These are phyloP conservation scores for Copidosoma aretas DNA, from an alignment of 2,888 invertebrate species.

Conservation along the genomic window DNA sequence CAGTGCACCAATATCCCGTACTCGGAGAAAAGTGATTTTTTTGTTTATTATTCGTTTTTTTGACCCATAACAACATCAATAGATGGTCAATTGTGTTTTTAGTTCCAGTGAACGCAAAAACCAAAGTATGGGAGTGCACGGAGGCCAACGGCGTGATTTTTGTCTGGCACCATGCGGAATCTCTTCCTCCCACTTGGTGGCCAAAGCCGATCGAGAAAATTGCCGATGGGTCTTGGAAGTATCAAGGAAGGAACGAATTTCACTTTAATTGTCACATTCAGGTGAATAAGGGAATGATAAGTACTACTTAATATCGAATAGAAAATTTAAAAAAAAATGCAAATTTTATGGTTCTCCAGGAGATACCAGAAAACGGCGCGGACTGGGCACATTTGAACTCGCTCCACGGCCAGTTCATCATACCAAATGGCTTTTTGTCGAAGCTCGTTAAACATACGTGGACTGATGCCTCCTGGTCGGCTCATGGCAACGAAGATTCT, in stretches of 20 bases:
- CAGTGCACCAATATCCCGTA: conserved; percentile 79
- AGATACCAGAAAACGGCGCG: conserved; percentile 90
- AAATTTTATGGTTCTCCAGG: conserved; percentile 64
- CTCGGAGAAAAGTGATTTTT: conserved; percentile 55
- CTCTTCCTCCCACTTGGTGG: conserved; percentile 73
- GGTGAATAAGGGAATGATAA: conserved; percentile 66
- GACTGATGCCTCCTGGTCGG: conserved; percentile 64
- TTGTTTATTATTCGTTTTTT: background rate
- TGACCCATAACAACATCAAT: background rate
- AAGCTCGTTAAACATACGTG: conserved; percentile 57
- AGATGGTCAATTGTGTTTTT: conserved; percentile 70
- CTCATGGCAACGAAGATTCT: conserved; percentile 45
- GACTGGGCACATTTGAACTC: conserved; percentile 82
- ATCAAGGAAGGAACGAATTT: conserved; percentile 81
- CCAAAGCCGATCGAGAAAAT: conserved; percentile 68
- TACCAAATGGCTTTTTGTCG: conserved; percentile 42
- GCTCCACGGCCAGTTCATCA: conserved; percentile 72
- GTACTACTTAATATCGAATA: background rate
- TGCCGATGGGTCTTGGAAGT: conserved; percentile 67
- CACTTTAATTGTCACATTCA: conserved; percentile 79
- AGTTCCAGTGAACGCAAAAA: conserved; percentile 64
- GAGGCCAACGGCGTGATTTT: conserved; percentile 80
- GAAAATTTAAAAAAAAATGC: conserved; percentile 2
- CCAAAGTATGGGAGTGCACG: conserved; percentile 72
- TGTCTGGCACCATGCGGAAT: conserved; percentile 83